phyloP scores from a whole-genome alignment of 2,888 invertebrate species.

The Deroplatys truncata region DNA sequence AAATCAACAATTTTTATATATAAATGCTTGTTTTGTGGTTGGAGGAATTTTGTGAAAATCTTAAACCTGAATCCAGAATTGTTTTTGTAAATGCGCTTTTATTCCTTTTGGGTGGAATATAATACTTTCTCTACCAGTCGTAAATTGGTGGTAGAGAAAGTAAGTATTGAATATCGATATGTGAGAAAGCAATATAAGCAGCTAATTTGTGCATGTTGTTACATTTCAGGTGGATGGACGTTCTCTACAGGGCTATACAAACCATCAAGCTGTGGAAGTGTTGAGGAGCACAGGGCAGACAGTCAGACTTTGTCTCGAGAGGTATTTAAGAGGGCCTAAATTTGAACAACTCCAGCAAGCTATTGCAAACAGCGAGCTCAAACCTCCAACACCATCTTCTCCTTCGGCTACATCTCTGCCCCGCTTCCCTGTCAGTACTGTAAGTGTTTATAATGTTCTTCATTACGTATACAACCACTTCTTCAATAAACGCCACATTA shows the following conservation, averaged over 20 bases:
- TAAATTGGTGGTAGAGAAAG: no score
- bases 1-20: no score
- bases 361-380: slow-evolving; percentile 74
- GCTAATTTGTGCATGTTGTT: no score
- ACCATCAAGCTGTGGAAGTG: slow-evolving; percentile 96
- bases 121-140: no score
- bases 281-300: slow-evolving; percentile 88
- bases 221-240: slow-evolving; percentile 65
- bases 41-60: no score
- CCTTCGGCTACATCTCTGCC: slow-evolving; percentile 79
- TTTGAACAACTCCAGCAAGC: slow-evolving; percentile 84
- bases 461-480: neutral
- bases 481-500: neutral
- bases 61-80: no score
- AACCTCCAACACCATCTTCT: slow-evolving; percentile 63
- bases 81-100: no score
- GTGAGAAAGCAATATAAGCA: no score
- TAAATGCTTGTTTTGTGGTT: no score
- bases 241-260: slow-evolving; percentile 80
- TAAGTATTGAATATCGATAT: no score
- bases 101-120: no score
- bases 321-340: slow-evolving; percentile 87
- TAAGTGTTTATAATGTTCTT: slow-evolving; percentile 45
- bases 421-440: slow-evolving; percentile 75
- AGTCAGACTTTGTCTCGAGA: slow-evolving; percentile 83